Base-by-base conservation (phyloP, 2,797 vertebrate genomes). In the Syngnathus rostellatus region DNA sequence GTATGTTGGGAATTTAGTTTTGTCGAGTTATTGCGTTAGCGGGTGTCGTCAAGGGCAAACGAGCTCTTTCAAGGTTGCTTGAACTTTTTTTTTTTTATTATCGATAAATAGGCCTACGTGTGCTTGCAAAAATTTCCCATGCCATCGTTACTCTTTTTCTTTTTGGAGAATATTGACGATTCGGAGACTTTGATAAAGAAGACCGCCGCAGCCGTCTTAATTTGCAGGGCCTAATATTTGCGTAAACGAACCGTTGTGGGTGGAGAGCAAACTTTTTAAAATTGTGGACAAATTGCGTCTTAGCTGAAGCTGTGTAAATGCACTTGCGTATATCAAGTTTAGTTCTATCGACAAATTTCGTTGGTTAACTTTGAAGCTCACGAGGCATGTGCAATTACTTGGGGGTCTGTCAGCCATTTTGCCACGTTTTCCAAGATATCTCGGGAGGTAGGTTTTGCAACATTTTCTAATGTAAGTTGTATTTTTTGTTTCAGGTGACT, bases 401-500 rank as follows among this genome's bases (percentile, higher is more conserved):
- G 5, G 9, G 25, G 31, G 31, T 31, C 31, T 31, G 55, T 37
- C 16, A 8, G 53, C 53, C 53, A 37, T 38, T 38, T 58, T 37
- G 31, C 2, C 14, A 38, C 25, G 25, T 6, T 8, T 58, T 38
- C 53, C 53, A 2, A 31, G 31, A 31, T 31, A 31, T 31, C 31
- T 31, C 31, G 31, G 31, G 39, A 40, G n/a, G n/a, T 41, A 11
- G 5, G 11, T 62, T 62, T 41, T 62, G 6, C 11, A 3, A 6
- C 19, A 12, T 8, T 53, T 21, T n/a, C n/a, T 11, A 23, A 0
- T 25, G 0, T 48, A 23, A 11, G 8, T 39, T 53, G 2, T n/a
- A 6, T 12, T 23, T 21, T 12, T 23, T 21, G 7, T 64, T 67
- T 7, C 21, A 83, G 77, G 51, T 48, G 1, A 61, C 10, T 1